phyloP scores from a whole-genome alignment of 1,140 invertebrate species.

The Calephelis virginiensis region DNA sequence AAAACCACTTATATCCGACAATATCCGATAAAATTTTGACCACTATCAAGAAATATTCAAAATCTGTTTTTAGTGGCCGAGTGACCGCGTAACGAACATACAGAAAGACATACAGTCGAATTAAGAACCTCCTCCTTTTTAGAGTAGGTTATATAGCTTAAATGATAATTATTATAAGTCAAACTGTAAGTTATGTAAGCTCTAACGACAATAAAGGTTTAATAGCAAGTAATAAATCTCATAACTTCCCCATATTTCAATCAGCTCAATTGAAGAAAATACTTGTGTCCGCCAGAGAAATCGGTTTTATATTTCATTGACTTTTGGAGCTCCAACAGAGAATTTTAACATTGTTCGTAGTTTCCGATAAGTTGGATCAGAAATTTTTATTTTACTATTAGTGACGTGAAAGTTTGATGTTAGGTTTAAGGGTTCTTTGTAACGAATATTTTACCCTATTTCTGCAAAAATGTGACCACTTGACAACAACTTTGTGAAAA shows the following conservation, averaged over 20 bases:
- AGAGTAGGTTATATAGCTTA: no score
- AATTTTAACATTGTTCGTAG: conserved; percentile 32
- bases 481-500: not conserved
- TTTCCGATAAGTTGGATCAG: conserved; percentile 6
- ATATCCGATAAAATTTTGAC: no score
- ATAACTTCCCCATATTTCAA: conserved; percentile 26
- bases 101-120: no score
- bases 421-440: not conserved
- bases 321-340: conserved; percentile 30
- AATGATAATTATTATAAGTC: conserved; percentile 1
- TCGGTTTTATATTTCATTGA: conserved; percentile 34
- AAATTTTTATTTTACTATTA: conserved; percentile 16
- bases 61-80: no score
- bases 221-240: conserved; percentile 24
- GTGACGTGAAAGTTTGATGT: not conserved
- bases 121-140: no score
- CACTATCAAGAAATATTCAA: no score
- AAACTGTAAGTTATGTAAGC: not conserved
- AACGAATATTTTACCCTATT: conserved; percentile 2
- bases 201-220: not conserved
- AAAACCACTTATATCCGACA: no score
- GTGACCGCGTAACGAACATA: no score
- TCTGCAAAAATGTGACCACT: not conserved
- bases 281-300: conserved; percentile 30
- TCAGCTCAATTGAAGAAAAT: conserved; percentile 27